Base-by-base conservation (phyloP, 2,888 invertebrate species). In the Ditylenchus weischeri region DNA sequence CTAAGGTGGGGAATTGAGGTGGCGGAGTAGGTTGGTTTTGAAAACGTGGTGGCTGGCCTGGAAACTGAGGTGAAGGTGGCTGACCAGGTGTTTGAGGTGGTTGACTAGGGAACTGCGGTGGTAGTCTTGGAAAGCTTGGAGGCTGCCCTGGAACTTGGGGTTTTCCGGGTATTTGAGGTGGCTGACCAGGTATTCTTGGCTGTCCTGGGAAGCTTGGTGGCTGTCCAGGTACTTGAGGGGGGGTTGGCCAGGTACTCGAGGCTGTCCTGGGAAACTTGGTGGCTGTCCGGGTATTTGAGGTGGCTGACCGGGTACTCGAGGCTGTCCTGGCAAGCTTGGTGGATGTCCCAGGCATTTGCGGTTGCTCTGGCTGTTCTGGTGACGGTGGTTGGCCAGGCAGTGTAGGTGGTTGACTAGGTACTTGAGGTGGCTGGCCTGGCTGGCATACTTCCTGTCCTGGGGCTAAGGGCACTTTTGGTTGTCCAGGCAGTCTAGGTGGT, bases 181-280 rank as follows among this genome's bases (percentile, higher is more conserved):
- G 59, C 29, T 70, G 57, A 43, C 43, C 43, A 43, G 43, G 43
- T 13, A 69, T 35, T 51, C 10, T 62, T 23, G 66, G 66, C 51
- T 66, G 66, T 7, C 57, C 57, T 0, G 67, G 49, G 0, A 62
- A 54, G 18, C 50, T 54, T 21, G 54, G 54, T 21, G 50, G 50
- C 6, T 48, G 21, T 47, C 36, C 36, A 6, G 54, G n/a, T 48
- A 13, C 8, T 8, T 11, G 58, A n/a, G 57, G 69, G 5, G 69
- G 5, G 70, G 70, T 49, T 68, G 72, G 8, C 66, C 67, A 6
- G 59, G 59, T 29, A 19, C 19, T 21, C 21, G 5, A 19, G 59
- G 43, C 43, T 43, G 43, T 15, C 15, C 15, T 13, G 11, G 43
- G 13, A 13, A 10, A 8, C 15, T 43, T 43, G 62, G 65, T 15